phyloP scores from a whole-genome alignment of 2,113 vertebrate species.

The Oryzias celebensis region DNA sequence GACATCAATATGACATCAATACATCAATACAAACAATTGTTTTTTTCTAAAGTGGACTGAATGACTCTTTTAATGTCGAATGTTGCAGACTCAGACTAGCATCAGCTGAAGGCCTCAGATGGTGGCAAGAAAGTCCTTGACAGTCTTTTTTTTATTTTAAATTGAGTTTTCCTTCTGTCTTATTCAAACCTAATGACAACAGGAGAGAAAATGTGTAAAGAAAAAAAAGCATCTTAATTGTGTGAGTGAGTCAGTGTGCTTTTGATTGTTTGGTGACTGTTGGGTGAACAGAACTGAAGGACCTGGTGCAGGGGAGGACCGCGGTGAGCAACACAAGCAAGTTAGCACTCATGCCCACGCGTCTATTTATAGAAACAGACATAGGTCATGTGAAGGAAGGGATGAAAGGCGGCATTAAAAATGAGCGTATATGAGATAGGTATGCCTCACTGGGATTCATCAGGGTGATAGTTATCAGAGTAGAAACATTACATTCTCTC shows the following conservation, averaged over 20 bases:
- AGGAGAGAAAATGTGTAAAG: neutral
- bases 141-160: constrained; percentile 8
- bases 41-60: too few relatives aligned
- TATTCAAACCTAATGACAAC: constrained; percentile 2
- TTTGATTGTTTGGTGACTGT: constrained; percentile 1
- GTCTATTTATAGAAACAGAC: constrained; percentile 45
- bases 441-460: constrained; percentile 32
- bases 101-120: too few relatives aligned
- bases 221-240: too few relatives aligned
- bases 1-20: too few relatives aligned
- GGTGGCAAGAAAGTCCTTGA: neutral
- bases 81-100: too few relatives aligned
- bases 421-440: constrained; percentile 44
- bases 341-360: constrained; percentile 30
- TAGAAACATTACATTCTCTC: neutral
- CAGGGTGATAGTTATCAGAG: constrained; percentile 32
- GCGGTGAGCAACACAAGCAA: constrained; percentile 5
- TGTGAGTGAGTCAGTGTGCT: constrained; percentile 19
- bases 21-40: too few relatives aligned
- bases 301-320: neutral
- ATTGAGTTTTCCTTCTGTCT: neutral
- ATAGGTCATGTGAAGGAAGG: constrained; percentile 32
- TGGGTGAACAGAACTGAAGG: too few relatives aligned
- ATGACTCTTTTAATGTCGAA: too few relatives aligned
- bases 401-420: constrained; percentile 28